Conservation (phyloP, 2,113 vertebrate species). For the Corynorhinus townsendii region DNA sequence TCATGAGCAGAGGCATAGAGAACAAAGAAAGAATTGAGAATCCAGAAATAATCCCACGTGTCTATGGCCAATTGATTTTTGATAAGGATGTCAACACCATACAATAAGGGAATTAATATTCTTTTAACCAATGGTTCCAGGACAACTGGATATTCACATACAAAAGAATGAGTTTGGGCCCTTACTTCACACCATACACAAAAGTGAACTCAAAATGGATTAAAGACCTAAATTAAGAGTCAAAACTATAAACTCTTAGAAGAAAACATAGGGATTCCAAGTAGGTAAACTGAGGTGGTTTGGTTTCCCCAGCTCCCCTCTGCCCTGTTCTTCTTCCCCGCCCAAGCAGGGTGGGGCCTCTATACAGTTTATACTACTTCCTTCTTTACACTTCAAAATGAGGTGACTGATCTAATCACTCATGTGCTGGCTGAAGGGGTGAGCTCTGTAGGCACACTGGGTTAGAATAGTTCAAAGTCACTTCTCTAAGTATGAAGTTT, state of each 20-base stretch:
- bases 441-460: not conserved
- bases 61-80: not conserved
- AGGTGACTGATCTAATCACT: not conserved
- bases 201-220: too few species aligned
- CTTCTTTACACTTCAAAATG: not conserved
- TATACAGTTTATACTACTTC: not conserved
- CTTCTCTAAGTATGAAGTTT: not conserved
- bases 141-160: not conserved
- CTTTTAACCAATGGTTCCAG: not conserved
- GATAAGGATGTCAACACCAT: not conserved
- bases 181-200: too few species aligned
- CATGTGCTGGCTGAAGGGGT: not conserved
- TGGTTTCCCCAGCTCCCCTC: not conserved
- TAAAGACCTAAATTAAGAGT: too few species aligned
- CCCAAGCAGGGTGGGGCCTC: not conserved
- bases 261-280: not conserved
- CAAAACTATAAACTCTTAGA: too few species aligned
- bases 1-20: accelerated
- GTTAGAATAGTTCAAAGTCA: not conserved
- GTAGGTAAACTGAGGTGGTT: not conserved
- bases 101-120: not conserved
- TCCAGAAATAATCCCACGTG: not conserved
- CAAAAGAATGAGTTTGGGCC: not conserved
- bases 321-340: not conserved
- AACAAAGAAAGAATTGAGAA: not conserved